Evolutionary conservation across 2,797 vertebrate species (phyloP).

Genomic region (Rhinatrema bivittatum): DNA sequence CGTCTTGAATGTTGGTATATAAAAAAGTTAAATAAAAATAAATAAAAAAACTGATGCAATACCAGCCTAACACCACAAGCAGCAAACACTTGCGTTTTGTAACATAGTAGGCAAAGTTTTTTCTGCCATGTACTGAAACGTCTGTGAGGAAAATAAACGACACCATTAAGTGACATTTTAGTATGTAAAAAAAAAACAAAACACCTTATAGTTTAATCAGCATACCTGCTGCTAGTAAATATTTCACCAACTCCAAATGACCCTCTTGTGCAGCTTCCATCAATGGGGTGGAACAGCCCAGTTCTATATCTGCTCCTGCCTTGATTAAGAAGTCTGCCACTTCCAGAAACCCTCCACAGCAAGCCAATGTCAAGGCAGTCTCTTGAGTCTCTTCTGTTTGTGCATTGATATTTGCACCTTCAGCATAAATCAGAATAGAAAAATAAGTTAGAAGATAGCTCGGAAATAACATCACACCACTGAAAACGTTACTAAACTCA

Average conservation of each 20-base stretch:
- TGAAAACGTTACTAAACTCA: too few species aligned
- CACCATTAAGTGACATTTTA: too few species aligned
- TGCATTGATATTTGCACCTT: constrained; percentile 72
- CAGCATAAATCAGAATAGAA: constrained; percentile 6
- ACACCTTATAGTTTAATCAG: not conserved
- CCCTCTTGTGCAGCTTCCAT: constrained; percentile 75
- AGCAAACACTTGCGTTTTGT: too few species aligned
- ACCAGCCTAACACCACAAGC: too few species aligned
- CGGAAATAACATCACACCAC: too few species aligned
- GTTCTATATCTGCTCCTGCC: constrained; percentile 70
- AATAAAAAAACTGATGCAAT: too few species aligned
- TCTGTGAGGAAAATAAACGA: constrained; percentile 9
- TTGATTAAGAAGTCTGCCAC: constrained; percentile 71
- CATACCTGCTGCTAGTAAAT: constrained; percentile 66
- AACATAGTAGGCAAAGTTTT: not conserved
- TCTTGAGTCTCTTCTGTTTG: constrained; percentile 73
- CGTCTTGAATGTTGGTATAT: too few species aligned
- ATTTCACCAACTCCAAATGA: constrained; percentile 71
- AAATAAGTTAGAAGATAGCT: too few species aligned
- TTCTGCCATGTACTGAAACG: accelerated
- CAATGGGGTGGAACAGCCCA: constrained; percentile 68
- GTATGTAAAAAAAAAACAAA: not conserved
- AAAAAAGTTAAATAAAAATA: too few species aligned
- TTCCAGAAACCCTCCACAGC: constrained; percentile 69
- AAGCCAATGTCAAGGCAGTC: constrained; percentile 66